These are phyloP conservation scores for rat (Rattus norvegicus) DNA, from an alignment of 2,113 vertebrate genomes.

Conservation along the genomic window GRCr8 NC_086039.1:51746001-51746500, in stretches of 20 bases:
- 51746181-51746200: neutral
- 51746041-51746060: slow-evolving; percentile 55
- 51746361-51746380: neutral
- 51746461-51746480: neutral
- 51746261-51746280: neutral
- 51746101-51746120: neutral
- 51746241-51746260: neutral
- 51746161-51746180: neutral
- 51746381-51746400: slow-evolving; percentile 35
- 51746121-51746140: accelerated
- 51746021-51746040: slow-evolving; percentile 34
- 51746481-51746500: neutral
- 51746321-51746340: too few relatives aligned
- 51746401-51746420: neutral
- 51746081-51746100: slow-evolving; percentile 55
- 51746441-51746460: neutral
- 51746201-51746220: neutral
- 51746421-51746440: neutral
- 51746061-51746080: slow-evolving; percentile 56
- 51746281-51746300: neutral
- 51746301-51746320: too few relatives aligned
- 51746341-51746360: neutral
- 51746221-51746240: neutral
- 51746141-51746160: neutral
- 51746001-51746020: slow-evolving; percentile 71